Evolutionary conservation across 2,888 invertebrate species (phyloP).

Genomic region (Neoitamus cyanurus): DNA sequence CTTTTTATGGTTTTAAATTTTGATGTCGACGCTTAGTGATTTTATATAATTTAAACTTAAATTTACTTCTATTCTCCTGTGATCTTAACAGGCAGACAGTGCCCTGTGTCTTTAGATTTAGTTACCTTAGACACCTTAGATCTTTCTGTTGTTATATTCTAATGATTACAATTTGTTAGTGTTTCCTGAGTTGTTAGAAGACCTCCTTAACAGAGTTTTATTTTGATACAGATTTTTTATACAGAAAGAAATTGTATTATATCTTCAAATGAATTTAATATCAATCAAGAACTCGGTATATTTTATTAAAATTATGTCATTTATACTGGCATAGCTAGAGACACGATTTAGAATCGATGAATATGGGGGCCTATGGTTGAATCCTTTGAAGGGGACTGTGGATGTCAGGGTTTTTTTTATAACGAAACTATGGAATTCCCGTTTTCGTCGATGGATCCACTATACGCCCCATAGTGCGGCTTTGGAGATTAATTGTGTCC

Average conservation of each 20-base stretch:
- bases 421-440: too few relatives aligned
- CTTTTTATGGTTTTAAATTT: slow-evolving; percentile 50
- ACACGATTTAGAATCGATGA: too few relatives aligned
- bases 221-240: slow-evolving; percentile 43
- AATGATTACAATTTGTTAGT: neutral
- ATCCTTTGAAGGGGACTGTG: too few relatives aligned
- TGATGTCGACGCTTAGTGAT: neutral
- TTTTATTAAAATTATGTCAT: neutral
- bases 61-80: slow-evolving; percentile 23
- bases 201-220: slow-evolving; percentile 30
- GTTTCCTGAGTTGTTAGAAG: neutral
- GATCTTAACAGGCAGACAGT: slow-evolving; percentile 15
- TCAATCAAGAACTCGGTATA: neutral
- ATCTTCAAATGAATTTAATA: neutral
- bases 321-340: too few relatives aligned
- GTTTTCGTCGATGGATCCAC: too few relatives aligned
- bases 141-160: neutral
- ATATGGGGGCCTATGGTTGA: too few relatives aligned
- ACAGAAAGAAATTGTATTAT: neutral
- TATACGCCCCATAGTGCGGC: too few relatives aligned
- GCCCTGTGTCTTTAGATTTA: neutral
- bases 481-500: too few relatives aligned
- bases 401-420: too few relatives aligned
- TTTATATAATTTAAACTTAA: neutral
- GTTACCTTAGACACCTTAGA: neutral